phyloP scores from a whole-genome alignment of 2,113 vertebrate species.

The Oreotragus oreotragus region DNA sequence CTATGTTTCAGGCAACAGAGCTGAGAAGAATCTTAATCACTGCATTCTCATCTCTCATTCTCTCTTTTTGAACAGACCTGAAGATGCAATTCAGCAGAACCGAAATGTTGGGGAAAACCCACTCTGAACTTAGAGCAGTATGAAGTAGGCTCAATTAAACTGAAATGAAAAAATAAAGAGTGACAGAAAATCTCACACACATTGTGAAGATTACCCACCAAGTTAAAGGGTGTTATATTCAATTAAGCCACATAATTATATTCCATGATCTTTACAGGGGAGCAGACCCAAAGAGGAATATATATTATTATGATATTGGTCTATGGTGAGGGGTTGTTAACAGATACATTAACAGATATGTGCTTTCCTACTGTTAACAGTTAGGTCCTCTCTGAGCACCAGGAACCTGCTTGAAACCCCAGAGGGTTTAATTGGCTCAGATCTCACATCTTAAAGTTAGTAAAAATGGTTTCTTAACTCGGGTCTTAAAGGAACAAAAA shows the following conservation, averaged over 20 bases:
- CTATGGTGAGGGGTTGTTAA: neutral
- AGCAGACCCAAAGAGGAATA: neutral
- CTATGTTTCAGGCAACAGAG: neutral
- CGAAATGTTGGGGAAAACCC: conserved; percentile 38
- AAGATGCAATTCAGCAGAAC: conserved; percentile 55
- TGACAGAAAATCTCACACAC: conserved; percentile 44
- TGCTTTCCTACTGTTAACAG: neutral
- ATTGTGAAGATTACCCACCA: neutral
- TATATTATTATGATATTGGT: neutral
- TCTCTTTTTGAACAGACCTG: neutral
- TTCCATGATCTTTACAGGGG: neutral
- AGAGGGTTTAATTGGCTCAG: neutral
- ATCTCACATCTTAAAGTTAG: neutral
- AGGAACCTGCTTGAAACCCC: neutral
- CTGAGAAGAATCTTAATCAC: conserved; percentile 10
- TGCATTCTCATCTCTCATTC: conserved; percentile 7
- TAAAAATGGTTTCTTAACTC: neutral
- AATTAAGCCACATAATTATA: conserved; percentile 34
- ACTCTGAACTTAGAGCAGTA: neutral
- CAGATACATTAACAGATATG: neutral
- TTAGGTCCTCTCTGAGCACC: neutral
- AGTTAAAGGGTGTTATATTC: neutral
- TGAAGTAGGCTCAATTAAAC: neutral
- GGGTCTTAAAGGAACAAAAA: neutral
- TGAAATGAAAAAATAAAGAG: conserved; percentile 7